A percentile compares a stretch with the other conserved stretches of the same genome.
Conservation (phyloP, 2,113 vertebrate genomes). For the Cephalopterus ornatus region DNA sequence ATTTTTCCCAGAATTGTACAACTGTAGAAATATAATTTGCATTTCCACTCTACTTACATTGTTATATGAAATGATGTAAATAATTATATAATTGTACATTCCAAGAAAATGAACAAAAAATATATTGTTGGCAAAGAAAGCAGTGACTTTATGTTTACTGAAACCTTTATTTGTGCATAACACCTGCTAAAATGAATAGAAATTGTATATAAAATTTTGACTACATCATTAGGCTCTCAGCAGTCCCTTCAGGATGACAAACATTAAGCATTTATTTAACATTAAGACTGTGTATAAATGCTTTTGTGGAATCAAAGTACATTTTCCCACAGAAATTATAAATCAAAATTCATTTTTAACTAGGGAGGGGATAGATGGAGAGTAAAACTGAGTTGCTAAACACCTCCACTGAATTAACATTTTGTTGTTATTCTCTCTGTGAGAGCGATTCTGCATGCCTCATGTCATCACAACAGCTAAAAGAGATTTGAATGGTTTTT, state of each 20-base stretch:
- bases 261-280: neutral
- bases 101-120: neutral
- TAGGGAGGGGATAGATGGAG: neutral
- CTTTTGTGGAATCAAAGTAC: neutral
- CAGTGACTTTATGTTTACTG: neutral
- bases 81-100: neutral
- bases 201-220: neutral
- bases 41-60: neutral
- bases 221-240: neutral
- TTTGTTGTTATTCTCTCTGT: neutral
- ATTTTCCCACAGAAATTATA: neutral
- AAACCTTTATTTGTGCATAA: neutral
- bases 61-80: neutral
- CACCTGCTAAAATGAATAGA: neutral
- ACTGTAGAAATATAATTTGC: neutral
- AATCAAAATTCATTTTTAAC: neutral
- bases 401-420: neutral
- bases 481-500: neutral
- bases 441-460: rapidly evolving
- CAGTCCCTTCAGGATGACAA: neutral
- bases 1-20: neutral
- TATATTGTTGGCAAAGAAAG: neutral
- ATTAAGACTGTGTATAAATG: neutral
- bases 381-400: neutral
- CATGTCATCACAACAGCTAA: neutral